These are phyloP conservation scores for Drosophila baimaii DNA, from an alignment of 1,140 invertebrate genomes.

Conservation along the genomic window DNA sequence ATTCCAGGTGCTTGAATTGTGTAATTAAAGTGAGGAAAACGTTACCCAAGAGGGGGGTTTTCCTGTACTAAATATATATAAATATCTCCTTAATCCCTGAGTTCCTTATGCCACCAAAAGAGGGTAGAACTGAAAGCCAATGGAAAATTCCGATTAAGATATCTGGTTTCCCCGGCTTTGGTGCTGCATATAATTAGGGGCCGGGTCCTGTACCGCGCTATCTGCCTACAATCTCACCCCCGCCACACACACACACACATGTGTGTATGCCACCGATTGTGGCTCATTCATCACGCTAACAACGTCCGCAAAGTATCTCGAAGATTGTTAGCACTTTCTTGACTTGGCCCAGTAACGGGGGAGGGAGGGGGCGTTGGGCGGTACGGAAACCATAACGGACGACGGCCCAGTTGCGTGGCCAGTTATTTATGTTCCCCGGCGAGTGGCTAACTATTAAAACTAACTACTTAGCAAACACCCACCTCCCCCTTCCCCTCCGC, in stretches of 20 bases:
- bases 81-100: neutral
- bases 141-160: conserved; percentile 39
- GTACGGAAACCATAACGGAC: conserved; percentile 26
- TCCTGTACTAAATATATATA: no score
- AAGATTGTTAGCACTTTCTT: conserved; percentile 77
- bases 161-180: conserved; percentile 15
- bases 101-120: neutral
- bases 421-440: conserved; percentile 75
- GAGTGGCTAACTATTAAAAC: conserved; percentile 75
- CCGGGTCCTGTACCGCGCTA: neutral
- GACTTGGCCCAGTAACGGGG: conserved; percentile 11
- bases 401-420: conserved; percentile 47
- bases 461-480: conserved; percentile 81
- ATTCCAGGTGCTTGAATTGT: conserved; percentile 6
- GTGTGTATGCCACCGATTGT: conserved; percentile 24
- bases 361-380: neutral
- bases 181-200: conserved; percentile 55
- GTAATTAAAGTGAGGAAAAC: neutral
- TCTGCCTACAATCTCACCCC: conserved; percentile 1
- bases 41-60: neutral
- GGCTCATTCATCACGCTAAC: conserved; percentile 64
- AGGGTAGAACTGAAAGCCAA: no score
- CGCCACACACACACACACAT: neutral
- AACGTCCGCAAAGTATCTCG: conserved; percentile 71
- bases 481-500: conserved; percentile 2